A percentile compares a stretch with the other conserved stretches of the same genome.
Evolutionary conservation across 2,113 vertebrate genomes (phyloP).

Genomic region (Corydoras sp.): DNA sequence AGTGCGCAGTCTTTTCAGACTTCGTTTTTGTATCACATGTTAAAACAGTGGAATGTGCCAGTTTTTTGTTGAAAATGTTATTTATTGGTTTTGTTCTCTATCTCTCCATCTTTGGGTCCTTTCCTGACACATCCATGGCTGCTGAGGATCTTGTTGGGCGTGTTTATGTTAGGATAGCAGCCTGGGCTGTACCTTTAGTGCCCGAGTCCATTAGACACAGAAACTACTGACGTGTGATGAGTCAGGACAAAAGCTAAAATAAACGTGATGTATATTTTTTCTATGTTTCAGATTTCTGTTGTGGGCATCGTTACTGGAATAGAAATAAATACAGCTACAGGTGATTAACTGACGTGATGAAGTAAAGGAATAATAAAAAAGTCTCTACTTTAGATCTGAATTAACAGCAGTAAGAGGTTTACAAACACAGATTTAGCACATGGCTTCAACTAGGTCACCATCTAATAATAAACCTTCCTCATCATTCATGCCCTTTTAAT

Average conservation of each 20-base stretch:
- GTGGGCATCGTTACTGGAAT: background rate
- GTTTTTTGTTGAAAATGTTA: slow-evolving; percentile 48
- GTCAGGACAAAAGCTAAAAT: slow-evolving; percentile 56
- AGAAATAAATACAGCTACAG: too few species aligned
- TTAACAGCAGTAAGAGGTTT: too few species aligned
- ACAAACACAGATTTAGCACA: too few species aligned
- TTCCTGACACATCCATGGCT: slow-evolving; percentile 51
- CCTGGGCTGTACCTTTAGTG: slow-evolving; percentile 47
- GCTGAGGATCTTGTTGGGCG: slow-evolving; percentile 51
- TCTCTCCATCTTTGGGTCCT: slow-evolving; percentile 1
- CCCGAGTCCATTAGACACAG: slow-evolving; percentile 39
- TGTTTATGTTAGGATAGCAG: slow-evolving; percentile 52
- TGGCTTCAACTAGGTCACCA: background rate
- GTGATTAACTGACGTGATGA: too few species aligned
- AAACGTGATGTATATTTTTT: slow-evolving; percentile 79
- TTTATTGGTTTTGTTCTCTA: slow-evolving; percentile 9
- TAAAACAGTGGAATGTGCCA: slow-evolving; percentile 60
- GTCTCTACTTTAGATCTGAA: too few species aligned
- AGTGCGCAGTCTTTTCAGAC: slow-evolving; percentile 66
- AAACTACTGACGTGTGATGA: slow-evolving; percentile 53
- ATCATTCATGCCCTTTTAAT: background rate
- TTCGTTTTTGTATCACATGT: slow-evolving; percentile 75
- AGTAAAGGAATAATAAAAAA: too few species aligned
- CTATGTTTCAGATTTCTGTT: background rate
- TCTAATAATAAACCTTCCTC: background rate